These are phyloP conservation scores for Gymnarchus niloticus DNA, from an alignment of 2,113 vertebrate genomes.

Conservation along the genomic window DNA sequence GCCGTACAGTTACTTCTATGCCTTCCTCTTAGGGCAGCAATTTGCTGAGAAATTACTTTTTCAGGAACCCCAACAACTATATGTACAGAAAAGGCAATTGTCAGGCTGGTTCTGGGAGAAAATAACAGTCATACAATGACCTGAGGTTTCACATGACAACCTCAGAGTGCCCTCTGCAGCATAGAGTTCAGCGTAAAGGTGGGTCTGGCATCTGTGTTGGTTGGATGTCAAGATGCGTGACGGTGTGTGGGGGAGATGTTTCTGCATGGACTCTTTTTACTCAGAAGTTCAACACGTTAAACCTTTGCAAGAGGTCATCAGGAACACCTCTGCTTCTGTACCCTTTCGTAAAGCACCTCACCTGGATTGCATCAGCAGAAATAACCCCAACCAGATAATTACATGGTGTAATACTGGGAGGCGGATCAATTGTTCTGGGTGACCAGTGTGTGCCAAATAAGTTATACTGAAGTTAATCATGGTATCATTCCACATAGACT, in stretches of 20 bases:
- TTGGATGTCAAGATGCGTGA: no score
- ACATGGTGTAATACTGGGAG: not conserved
- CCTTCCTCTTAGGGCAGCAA: not conserved
- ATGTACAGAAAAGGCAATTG: not conserved
- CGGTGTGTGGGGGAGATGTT: no score
- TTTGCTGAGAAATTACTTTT: constrained; percentile 11
- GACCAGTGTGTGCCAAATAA: not conserved
- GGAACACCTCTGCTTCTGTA: no score
- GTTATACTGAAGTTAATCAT: not conserved
- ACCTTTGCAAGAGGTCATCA: no score
- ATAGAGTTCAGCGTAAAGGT: no score
- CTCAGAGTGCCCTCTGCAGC: no score
- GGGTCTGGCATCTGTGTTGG: no score
- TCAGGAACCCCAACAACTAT: not conserved
- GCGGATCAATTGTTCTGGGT: not conserved
- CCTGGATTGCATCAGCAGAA: not conserved
- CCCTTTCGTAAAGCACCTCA: not conserved
- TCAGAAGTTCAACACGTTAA: no score
- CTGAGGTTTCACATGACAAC: no score
- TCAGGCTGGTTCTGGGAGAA: no score
- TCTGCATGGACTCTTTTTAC: no score
- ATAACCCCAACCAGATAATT: not conserved
- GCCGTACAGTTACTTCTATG: not conserved
- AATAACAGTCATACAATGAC: no score
- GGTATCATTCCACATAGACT: not conserved